phyloP scores from a whole-genome alignment of 2,888 invertebrate species.

The Agrochola macilenta region DNA sequence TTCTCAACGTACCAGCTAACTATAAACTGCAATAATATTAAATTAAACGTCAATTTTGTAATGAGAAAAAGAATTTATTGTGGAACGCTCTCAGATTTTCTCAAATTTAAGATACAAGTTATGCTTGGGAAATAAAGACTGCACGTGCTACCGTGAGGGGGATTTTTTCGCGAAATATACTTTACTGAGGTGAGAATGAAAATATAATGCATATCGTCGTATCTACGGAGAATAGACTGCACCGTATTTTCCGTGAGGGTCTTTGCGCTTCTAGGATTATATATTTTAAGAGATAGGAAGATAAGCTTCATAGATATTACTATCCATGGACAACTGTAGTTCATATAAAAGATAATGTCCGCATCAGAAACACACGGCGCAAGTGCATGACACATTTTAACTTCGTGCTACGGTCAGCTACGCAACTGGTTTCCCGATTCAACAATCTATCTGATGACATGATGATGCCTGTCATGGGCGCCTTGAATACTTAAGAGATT shows the following conservation, averaged over 20 bases:
- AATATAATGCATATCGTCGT: conserved; percentile 44
- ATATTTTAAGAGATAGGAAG: conserved; percentile 1
- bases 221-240: conserved; percentile 25
- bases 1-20: conserved; percentile 49
- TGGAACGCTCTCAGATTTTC: conserved; percentile 54
- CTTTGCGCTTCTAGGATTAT: conserved; percentile 17
- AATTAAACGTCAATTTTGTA: conserved; percentile 69
- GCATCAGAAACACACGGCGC: not conserved
- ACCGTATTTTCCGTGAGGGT: conserved; percentile 33
- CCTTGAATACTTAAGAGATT: no score
- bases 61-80: conserved; percentile 66
- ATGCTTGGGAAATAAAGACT: conserved; percentile 52
- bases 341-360: not conserved
- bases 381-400: not conserved
- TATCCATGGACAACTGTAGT: not conserved
- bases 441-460: no score
- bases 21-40: conserved; percentile 67
- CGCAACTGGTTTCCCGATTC: no score
- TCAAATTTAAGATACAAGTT: conserved; percentile 49
- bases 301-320: not conserved
- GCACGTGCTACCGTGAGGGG: conserved; percentile 46
- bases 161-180: conserved; percentile 51
- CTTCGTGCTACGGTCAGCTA: not conserved
- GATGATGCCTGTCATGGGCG: not conserved
- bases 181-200: conserved; percentile 51